A percentile compares a stretch with the other conserved stretches of the same genome.
These are phyloP conservation scores for Agonopterix arenella DNA, from an alignment of 2,888 invertebrate species.

Conservation along the genomic window DNA sequence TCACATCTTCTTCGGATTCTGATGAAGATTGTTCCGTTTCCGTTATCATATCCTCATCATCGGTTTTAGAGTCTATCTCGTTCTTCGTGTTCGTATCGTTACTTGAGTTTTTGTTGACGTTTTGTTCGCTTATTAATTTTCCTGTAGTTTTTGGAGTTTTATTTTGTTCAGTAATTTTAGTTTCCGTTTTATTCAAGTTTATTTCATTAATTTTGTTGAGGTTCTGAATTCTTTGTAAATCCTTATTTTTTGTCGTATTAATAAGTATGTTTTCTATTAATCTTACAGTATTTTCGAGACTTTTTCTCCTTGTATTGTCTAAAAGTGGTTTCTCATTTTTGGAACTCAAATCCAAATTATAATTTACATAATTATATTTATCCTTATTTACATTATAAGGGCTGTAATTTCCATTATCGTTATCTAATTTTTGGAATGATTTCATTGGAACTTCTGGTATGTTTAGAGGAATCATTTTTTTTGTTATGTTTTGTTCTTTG, in stretches of 20 bases:
- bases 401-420: slow-evolving; percentile 1
- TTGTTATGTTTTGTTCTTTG: slow-evolving; percentile 10
- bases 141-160: too few relatives aligned
- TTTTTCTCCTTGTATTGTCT: slow-evolving; percentile 39
- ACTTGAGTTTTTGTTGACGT: not conserved
- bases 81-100: not conserved
- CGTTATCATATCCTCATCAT: not conserved
- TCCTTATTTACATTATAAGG: slow-evolving; percentile 8
- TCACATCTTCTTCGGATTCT: not conserved
- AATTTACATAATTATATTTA: slow-evolving; percentile 15
- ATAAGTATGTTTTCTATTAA: slow-evolving; percentile 54
- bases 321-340: slow-evolving; percentile 18
- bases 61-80: not conserved
- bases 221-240: not conserved
- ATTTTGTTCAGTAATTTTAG: not conserved
- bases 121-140: too few relatives aligned
- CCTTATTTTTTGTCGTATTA: slow-evolving; percentile 27
- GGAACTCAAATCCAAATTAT: not conserved
- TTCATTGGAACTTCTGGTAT: slow-evolving; percentile 40
- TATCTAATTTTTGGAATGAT: slow-evolving; percentile 22
- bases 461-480: slow-evolving; percentile 29
- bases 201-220: not conserved
- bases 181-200: not conserved
- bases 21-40: not conserved
- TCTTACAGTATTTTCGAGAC: slow-evolving; percentile 54